Evolutionary conservation across 1,140 invertebrate genomes (phyloP), one percentile per base, ranked within the genome.

Genomic region (Triops cancriformis): DNA sequence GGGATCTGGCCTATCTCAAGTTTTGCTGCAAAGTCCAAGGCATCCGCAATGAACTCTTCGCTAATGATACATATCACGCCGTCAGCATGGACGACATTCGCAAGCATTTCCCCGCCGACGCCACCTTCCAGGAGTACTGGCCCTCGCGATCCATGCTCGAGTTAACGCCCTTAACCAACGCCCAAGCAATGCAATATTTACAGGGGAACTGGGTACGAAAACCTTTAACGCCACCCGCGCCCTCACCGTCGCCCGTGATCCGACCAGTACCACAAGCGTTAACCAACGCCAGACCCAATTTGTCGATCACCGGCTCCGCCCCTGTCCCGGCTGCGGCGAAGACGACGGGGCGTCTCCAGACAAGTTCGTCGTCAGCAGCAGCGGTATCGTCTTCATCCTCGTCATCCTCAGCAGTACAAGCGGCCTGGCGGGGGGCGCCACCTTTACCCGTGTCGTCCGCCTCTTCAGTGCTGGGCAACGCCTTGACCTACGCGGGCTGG

Each of bases 21-120:
- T 95, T 97, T 83, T 96, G 94, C 85, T 96, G 94, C 86, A 96
- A 96, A 85, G 94, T 95, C 76, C 94, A 96, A 86, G 94, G 93
- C 75, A 95, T 96, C 76, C 87, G 93, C 78, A 95, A 94, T 83
- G 94, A 96, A 87, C 85, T 95, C 26, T 96, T 96, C 85, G 92
- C 92, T 1, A 93, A 91, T 87, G 93, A 95, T 82, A 92, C 91
- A 5, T 94, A 94, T 83, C 91, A 91, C 73, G 93, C 95, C 78
- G 95, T 95, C 37, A 94, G 92, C 86, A 87, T 96, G 78, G 90
- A 91, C 45, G 94, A 96, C 84, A 94, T 97, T 81, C 94, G 94
- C 83, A 92, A 92, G 82, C 95, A 95, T 83, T 96, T 96, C 81
- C 93, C 94, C 1, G 91, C 92, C 26, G 92, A 92, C 10, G 95